Base-by-base conservation (phyloP, 2,797 vertebrate species). In the Synanceia verrucosa region DNA sequence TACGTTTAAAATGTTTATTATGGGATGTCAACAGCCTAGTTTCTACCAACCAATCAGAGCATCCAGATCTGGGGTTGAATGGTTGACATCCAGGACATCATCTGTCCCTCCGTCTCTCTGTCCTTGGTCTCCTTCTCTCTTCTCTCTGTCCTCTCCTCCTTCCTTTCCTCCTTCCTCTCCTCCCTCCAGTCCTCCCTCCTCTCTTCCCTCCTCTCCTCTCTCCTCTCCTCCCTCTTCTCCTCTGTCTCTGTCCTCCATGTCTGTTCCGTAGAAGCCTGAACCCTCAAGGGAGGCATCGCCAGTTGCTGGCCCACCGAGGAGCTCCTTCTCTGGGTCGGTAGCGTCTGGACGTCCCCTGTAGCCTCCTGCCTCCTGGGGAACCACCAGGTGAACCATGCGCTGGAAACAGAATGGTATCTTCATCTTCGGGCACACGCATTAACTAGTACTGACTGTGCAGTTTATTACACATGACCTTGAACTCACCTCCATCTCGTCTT, bases 401-500 rank as follows among this genome's bases (percentile, higher is more conserved):
- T 91, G 68, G 14, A 48, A 58, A 46, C 0, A 31, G 29, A 63
- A 1, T 61, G 12, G 71, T 44, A 13, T 50, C 9, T 9, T 36
- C 1, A 34, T 61, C 21, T 12, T 2, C 6, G 50, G 16, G 5
- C 12, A 19, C 9, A 2, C 12, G 8, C n/a, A 19, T 43, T n/a
- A n/a, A 44, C 43, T 19, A 44, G 19, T 21, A 44, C 13, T 26
- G 23, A 4, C 11, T 12, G 3, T 34, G 46, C 5, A 48, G 19
- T 34, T 9, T 2, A 19, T 7, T 11, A 10, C 47, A 34, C 21
- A 6, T 29, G 7, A 11, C 7, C 37, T 7, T 23, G 6, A 33
- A 10, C 9, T 28, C 75, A 91, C 91, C 89, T 91, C 87, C 90
- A 91, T 90, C 47, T 89, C 88, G 1, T 92, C 90, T 5, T 83